Evolutionary conservation across 2,888 invertebrate genomes (phyloP), one percentile per base, ranked within the genome.

Genomic region (Phlogophora meticulosa): DNA sequence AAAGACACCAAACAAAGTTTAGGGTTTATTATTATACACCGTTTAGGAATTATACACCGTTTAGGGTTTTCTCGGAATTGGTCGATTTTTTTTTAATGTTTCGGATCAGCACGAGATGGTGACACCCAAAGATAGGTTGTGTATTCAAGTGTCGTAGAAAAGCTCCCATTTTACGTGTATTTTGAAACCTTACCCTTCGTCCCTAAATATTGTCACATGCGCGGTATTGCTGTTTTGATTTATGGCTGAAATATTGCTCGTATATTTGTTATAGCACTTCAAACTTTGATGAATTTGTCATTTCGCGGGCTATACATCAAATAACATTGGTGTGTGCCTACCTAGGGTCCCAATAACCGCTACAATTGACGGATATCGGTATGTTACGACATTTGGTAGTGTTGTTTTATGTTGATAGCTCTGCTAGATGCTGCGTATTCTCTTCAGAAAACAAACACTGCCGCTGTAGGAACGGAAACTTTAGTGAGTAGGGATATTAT

Each of bases 241-340:
- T 72, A 78, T 69, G 40, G 53, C 69, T 28, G 61, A 53, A 69
- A 75, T 68, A 78, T 82, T 70, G 74, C 55, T 13, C 72, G 56
- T 24, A 40, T 34, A 60, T 68, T 56, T 56, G 63, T 59, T 67
- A 76, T 74, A 80, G 55, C 70, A 52, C 64, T 59, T 65, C 52
- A 53, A 52, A 28, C 49, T 65, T 68, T 83, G 81, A 83, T 80
- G 60, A 76, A 83, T 83, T 73, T 64, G 57, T 46, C 59, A 53
- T 59, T 72, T 77, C 32, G 22, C 5, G 28, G 24, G 48, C 60
- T 51, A 66, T 76, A 3, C 20, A 56, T 76, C 76, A 76, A 65
- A 34, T 17, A 15, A 22, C 17, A 20, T 40, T 24, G 32, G 28
- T 40, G 45, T 7, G 22, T 51, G 36, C 34, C n/a, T 22, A 11